phyloP scores from a whole-genome alignment of 2,797 vertebrate genomes.

The Anisognathus igniventris region DNA sequence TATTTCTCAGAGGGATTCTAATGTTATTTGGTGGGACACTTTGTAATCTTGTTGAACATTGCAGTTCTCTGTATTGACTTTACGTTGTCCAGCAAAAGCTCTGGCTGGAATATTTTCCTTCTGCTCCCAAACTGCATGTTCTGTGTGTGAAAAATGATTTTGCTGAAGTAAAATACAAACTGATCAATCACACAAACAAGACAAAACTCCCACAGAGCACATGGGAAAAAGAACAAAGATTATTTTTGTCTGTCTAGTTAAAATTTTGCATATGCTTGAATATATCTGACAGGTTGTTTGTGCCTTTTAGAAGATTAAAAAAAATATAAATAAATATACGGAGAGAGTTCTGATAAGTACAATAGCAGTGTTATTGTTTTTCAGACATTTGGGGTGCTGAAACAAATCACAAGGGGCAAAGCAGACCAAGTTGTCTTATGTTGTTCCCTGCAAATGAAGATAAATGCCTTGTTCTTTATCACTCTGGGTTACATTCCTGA shows the following conservation, averaged over 20 bases:
- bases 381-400: background rate
- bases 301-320: slow-evolving; percentile 47
- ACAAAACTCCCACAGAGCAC: slow-evolving; percentile 66
- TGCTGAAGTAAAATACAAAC: slow-evolving; percentile 54
- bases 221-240: slow-evolving; percentile 60
- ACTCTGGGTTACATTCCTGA: background rate
- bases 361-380: background rate
- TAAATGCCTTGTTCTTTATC: background rate
- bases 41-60: background rate
- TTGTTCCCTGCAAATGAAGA: slow-evolving; percentile 13
- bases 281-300: slow-evolving; percentile 66
- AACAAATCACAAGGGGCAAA: background rate
- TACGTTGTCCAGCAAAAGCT: background rate
- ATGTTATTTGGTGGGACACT: background rate
- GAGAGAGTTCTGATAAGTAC: background rate
- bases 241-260: slow-evolving; percentile 70
- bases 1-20: background rate
- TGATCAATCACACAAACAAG: slow-evolving; percentile 69
- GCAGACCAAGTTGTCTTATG: background rate
- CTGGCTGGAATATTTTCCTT: background rate
- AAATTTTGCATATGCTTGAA: slow-evolving; percentile 64
- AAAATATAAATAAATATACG: background rate
- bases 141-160: slow-evolving; percentile 46
- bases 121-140: background rate
- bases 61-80: background rate